These are phyloP conservation scores for Torymus tubicola DNA, from an alignment of 2,888 invertebrate genomes.

Conservation along the genomic window DNA sequence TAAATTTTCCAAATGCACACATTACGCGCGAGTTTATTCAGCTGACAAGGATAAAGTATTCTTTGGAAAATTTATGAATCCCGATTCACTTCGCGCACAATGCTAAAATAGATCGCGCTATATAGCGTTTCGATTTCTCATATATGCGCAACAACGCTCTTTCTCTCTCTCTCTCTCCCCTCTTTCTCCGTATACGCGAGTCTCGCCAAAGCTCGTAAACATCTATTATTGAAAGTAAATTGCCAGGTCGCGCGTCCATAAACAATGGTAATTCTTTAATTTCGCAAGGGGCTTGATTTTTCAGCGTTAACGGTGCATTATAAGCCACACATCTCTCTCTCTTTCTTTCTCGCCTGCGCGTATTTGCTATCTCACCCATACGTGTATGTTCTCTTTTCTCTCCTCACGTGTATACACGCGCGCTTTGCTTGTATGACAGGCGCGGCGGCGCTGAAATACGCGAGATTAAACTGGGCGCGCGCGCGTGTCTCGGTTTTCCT, in stretches of 20 bases:
- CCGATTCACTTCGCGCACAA: conserved; percentile 49
- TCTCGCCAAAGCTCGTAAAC: conserved; percentile 52
- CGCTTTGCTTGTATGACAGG: not conserved
- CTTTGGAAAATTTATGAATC: conserved; percentile 53
- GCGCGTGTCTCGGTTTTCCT: not conserved
- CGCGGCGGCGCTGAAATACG: conserved; percentile 37
- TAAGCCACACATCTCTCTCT: conserved; percentile 2
- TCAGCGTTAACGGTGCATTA: conserved; percentile 41
- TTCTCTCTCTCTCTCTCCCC: no score
- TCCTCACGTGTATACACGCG: not conserved
- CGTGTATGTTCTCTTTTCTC: not conserved
- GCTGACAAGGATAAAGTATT: conserved; percentile 53
- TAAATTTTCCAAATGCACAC: conserved; percentile 47
- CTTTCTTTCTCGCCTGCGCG: not conserved
- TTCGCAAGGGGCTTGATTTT: conserved; percentile 48
- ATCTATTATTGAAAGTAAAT: conserved; percentile 63
- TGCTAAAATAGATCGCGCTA: conserved; percentile 52
- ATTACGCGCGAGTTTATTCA: conserved; percentile 50
- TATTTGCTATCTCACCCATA: not conserved
- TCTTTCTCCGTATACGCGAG: not conserved
- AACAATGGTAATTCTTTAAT: conserved; percentile 58
- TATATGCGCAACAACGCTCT: not conserved
- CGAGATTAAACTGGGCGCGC: conserved; percentile 38
- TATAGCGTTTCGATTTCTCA: conserved; percentile 42
- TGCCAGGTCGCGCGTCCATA: conserved; percentile 44